Percentiles rank a stretch among this genome's conserved stretches.
Evolutionary conservation across 2,888 invertebrate species (phyloP).

Genomic region (Limnephilus rhombicus): DNA sequence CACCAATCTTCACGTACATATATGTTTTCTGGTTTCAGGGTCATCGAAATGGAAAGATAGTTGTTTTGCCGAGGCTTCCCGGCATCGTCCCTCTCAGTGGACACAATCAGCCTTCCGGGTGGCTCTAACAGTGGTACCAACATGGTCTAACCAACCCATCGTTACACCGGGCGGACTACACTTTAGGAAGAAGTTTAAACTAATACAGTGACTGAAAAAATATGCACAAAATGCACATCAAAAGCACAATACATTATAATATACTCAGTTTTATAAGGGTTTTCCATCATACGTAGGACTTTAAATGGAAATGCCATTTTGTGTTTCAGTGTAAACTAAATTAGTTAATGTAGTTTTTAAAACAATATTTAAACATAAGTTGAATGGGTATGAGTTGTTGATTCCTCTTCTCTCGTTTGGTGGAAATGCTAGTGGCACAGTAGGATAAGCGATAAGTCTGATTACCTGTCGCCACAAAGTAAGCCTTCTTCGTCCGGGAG

Average conservation of each 20-base stretch:
- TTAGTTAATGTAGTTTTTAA: slow-evolving; percentile 31
- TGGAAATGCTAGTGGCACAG: not conserved
- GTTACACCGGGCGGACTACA: slow-evolving; percentile 27
- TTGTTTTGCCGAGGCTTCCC: slow-evolving; percentile 81
- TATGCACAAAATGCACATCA: slow-evolving; percentile 56
- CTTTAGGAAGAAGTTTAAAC: slow-evolving; percentile 3
- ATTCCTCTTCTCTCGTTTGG: not conserved
- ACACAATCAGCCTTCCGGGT: slow-evolving; percentile 84
- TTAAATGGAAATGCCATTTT: slow-evolving; percentile 35
- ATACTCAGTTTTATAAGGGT: slow-evolving; percentile 17
- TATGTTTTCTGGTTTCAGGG: slow-evolving; percentile 51
- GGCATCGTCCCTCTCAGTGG: slow-evolving; percentile 87
- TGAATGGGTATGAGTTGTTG: slow-evolving; percentile 8
- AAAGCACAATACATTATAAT: slow-evolving; percentile 45
- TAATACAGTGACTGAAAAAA: slow-evolving; percentile 54
- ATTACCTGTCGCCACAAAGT: not conserved
- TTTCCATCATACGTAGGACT: not conserved
- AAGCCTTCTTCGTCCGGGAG: not conserved
- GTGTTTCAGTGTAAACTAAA: slow-evolving; percentile 49
- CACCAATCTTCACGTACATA: too few species aligned
- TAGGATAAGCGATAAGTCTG: not conserved
- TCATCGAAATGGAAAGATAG: slow-evolving; percentile 79
- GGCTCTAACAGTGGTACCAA: slow-evolving; percentile 75
- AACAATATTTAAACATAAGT: slow-evolving; percentile 39
- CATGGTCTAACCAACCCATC: slow-evolving; percentile 32